phyloP scores from a whole-genome alignment of 2,113 vertebrate genomes.

The Pygoscelis adeliae region DNA sequence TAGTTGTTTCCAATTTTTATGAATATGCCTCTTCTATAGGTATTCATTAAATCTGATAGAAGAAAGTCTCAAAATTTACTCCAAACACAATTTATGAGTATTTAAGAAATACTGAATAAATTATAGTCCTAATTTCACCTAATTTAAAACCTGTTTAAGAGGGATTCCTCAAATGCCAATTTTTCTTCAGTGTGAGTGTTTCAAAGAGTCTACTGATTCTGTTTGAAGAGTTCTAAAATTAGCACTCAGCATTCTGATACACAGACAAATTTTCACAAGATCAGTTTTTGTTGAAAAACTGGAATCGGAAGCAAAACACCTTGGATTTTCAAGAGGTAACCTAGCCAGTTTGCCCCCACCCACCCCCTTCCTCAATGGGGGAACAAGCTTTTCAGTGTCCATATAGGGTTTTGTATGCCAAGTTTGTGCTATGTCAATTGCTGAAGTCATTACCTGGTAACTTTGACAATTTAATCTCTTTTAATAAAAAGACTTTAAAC shows the following conservation, averaged over 20 bases:
- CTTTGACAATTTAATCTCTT: neutral
- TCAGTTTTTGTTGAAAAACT: neutral
- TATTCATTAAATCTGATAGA: neutral
- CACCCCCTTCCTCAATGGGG: neutral
- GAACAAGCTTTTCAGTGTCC: neutral
- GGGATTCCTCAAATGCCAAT: neutral
- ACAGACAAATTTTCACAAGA: neutral
- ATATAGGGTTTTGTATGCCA: neutral
- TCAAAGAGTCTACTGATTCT: neutral
- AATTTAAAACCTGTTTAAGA: neutral
- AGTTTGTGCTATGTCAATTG: neutral
- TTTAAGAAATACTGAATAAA: neutral
- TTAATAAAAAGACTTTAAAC: neutral
- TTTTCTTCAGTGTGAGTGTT: neutral
- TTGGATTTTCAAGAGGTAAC: neutral
- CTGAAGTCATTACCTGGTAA: neutral
- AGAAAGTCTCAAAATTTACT: neutral
- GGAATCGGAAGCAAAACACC: neutral
- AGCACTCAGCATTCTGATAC: neutral
- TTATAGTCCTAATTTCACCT: neutral
- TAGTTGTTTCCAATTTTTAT: neutral
- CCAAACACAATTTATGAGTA: neutral
- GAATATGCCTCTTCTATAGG: neutral
- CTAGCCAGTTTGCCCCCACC: neutral
- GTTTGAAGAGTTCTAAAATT: constrained; percentile 30